Evolutionary conservation across 1,140 invertebrate species (phyloP).

Genomic region (Drosophila eugracilis): DNA sequence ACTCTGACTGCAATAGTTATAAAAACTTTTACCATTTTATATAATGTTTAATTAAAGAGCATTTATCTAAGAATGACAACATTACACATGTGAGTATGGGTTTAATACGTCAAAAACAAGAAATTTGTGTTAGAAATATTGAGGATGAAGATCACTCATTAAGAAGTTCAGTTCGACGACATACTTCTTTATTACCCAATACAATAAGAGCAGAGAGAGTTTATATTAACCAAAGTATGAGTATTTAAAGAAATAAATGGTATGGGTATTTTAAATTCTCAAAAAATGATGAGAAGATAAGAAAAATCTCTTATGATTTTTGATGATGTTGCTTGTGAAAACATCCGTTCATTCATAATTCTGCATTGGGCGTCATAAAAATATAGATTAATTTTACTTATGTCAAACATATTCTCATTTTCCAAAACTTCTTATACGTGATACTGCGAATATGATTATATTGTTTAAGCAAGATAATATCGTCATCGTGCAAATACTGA

Average conservation of each 20-base stretch:
- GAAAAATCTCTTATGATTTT: conserved; percentile 11
- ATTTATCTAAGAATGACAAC: not conserved
- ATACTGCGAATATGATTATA: too few species aligned
- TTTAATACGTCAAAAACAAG: not conserved
- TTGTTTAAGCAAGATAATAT: too few species aligned
- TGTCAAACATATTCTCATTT: not conserved
- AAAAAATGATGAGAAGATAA: conserved; percentile 3
- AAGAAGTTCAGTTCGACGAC: too few species aligned
- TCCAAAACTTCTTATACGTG: too few species aligned
- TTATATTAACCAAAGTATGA: too few species aligned
- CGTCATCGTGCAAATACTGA: conserved; percentile 62
- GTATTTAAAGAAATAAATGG: not conserved
- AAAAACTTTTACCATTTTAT: conserved; percentile 1
- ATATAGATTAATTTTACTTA: not conserved
- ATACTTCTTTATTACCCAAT: too few species aligned
- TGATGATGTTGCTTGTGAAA: conserved; percentile 6
- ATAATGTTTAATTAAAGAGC: not conserved
- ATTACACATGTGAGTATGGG: not conserved
- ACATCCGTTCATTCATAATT: not conserved
- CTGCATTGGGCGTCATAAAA: not conserved
- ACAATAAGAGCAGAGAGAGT: too few species aligned
- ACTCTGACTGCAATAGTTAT: not conserved
- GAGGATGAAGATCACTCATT: too few species aligned
- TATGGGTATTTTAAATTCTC: conserved; percentile 7
- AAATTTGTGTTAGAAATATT: not conserved